Evolutionary conservation across 2,888 invertebrate genomes (phyloP), one percentile per base, ranked within the genome.

Genomic region (Drosophila atripex): DNA sequence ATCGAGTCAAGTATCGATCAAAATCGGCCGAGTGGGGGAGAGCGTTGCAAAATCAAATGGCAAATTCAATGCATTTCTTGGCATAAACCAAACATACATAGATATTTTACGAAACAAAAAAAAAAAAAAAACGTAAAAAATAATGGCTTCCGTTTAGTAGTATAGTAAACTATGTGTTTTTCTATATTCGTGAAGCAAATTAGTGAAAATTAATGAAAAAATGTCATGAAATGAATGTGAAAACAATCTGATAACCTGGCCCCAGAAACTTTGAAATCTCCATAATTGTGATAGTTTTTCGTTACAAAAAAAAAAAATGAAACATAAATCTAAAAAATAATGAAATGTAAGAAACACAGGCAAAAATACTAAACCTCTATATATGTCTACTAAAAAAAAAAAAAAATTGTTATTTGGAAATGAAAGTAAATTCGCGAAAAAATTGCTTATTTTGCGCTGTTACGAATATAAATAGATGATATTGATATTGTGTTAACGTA

Each of bases 31-130:
- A 52, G 56, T 53, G 46, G 28, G 21, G 4, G 21, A 23, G 75
- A 64, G 86, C 77, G 87, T 79, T 86, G 75, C 77, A 72, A 79
- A 79, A 86, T 88, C 80, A 80, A 86, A 88, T 66, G 46, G 54
- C 56, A 77, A 86, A 70, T 72, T 72, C 18, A 72, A 86, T 75
- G 82, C 88, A 82, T 82, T 88, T 82, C 85, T 63, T 35, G 50
- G 50, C 68, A 52, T 41, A 35, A 60, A 71, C 51, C 46, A 16
- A 41, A 14, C 43, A 1, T 46, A 54, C 12, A 23, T 23, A 23
- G 5, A 5, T 23, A 23, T 4, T 23, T 23, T 18, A 18, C 18
- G 18, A 18, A n/a, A 21, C 21, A 21, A 21, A 23, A 49, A 50
- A 51, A 39, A 4, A 11, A 18, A 5, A 43, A 21, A 18, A 11